Percentiles rank a stretch among this genome's conserved stretches.
Conservation (phyloP, 2,888 invertebrate genomes). For the Drosophila tripunctata region DNA sequence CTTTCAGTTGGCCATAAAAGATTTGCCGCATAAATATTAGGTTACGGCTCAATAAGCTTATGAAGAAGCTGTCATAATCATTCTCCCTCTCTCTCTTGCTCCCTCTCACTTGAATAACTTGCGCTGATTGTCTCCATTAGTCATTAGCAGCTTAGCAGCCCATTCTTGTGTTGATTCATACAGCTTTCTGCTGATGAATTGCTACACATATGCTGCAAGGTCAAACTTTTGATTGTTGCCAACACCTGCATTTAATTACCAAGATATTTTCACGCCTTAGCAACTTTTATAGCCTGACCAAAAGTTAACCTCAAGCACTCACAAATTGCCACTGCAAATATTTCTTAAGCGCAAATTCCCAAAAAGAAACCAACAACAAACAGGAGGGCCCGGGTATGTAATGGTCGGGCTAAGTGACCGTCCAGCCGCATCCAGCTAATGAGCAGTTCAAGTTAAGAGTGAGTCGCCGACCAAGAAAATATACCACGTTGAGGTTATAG, state of each 20-base stretch:
- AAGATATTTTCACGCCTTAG: conserved; percentile 43
- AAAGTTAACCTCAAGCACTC: conserved; percentile 24
- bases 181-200: conserved; percentile 40
- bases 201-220: conserved; percentile 10
- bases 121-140: conserved; percentile 66
- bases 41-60: conserved; percentile 68
- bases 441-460: conserved; percentile 35
- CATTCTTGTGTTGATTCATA: conserved; percentile 34
- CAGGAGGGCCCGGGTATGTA: neutral
- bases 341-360: conserved; percentile 16
- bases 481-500: conserved; percentile 30
- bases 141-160: conserved; percentile 60
- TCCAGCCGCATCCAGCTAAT: conserved; percentile 39
- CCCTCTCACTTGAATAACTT: neutral
- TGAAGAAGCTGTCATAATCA: conserved; percentile 2
- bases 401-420: conserved; percentile 17
- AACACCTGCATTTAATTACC: conserved; percentile 52
- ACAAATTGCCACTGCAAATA: conserved; percentile 31
- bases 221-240: conserved; percentile 5
- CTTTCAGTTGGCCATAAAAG: conserved; percentile 43
- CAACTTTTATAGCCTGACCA: conserved; percentile 32
- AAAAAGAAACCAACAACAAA: conserved; percentile 6
- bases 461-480: conserved; percentile 16
- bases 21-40: conserved; percentile 70
- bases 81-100: neutral